phyloP scores from a whole-genome alignment of 2,888 invertebrate species.

The Drosophila paracracens region DNA sequence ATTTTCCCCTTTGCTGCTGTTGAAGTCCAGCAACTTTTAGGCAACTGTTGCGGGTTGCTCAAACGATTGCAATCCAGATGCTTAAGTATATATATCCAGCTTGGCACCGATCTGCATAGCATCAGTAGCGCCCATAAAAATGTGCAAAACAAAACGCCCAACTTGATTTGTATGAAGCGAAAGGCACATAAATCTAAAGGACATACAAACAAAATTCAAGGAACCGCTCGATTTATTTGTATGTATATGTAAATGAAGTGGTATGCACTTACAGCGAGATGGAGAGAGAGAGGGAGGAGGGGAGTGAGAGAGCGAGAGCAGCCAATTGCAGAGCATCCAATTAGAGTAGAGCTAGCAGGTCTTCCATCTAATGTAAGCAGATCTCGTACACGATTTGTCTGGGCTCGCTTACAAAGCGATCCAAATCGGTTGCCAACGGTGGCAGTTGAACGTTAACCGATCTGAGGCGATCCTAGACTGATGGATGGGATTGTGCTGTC shows the following conservation, averaged over 20 bases:
- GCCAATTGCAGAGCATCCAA: constrained; percentile 58
- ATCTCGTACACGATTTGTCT: constrained; percentile 63
- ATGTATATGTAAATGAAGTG: constrained; percentile 60
- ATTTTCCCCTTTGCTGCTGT: constrained; percentile 2
- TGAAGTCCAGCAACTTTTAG: constrained; percentile 11
- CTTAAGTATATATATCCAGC: background rate
- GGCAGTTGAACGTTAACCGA: constrained; percentile 43
- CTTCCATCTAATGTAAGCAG: constrained; percentile 32
- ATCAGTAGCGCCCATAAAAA: constrained; percentile 82
- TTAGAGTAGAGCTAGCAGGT: constrained; percentile 40
- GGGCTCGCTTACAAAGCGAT: constrained; percentile 65
- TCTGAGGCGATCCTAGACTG: constrained; percentile 49
- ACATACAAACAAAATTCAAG: constrained; percentile 30
- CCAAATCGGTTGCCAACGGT: constrained; percentile 42
- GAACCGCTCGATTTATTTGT: constrained; percentile 16
- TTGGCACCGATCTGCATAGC: constrained; percentile 69
- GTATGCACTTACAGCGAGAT: constrained; percentile 68
- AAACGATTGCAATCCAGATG: background rate
- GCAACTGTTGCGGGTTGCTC: constrained; percentile 1
- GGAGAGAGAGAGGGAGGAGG: background rate
- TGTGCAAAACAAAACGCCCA: constrained; percentile 75
- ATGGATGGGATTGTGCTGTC: constrained; percentile 69
- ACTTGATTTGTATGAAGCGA: constrained; percentile 65
- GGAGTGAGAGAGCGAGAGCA: background rate
- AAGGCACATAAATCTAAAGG: constrained; percentile 62